Evolutionary conservation across 1,140 invertebrate species (phyloP), one percentile per base, ranked within the genome.

Genomic region (Physella acuta): DNA sequence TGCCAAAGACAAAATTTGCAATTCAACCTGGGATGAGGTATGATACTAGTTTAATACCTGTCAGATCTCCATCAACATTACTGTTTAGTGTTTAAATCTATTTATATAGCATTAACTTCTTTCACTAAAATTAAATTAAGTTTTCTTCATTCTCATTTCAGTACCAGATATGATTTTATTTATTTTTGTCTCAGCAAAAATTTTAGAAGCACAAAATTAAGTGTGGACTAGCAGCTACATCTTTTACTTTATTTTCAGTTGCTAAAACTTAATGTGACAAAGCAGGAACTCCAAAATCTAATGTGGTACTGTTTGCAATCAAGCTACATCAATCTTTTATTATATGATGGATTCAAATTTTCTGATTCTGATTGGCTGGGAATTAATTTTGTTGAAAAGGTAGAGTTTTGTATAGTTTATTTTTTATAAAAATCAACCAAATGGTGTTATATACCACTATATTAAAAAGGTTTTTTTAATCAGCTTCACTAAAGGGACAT

Each of bases 291-390:
- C n/a, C 16, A 28, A 16, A 59, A 71, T 49, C 60, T 78, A 2
- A 73, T 71, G 0, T 79, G 70, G 71, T 81, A 83, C 60, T 87
- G 87, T 73, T 83, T 87, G 67, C 73, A 84, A 49, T 76, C 80
- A n/a, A 71, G 74, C 20, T 87, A 82, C 66, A 77, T 87, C 17
- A 72, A 76, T 30, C 79, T 76, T 1, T 60, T 87, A 4, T 72
- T 87, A 3, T 78, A 73, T 5, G 49, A 84, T 8, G 80, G 81
- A 1, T 87, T 86, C 64, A 75, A 80, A 4, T 87, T 87, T 73
- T 52, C 68, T 2, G 72, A 77, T 8, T 67, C 74, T 14, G 73
- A 74, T 0, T 87, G 85, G 85, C 69, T 73, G 3, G 78, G 74
- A 56, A 74, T 87, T 17, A 49, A 73, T 4, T 87, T 87, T 78